Base-by-base conservation (phyloP, 1,140 invertebrate genomes). In the Akabosia matsudoensis region DNA sequence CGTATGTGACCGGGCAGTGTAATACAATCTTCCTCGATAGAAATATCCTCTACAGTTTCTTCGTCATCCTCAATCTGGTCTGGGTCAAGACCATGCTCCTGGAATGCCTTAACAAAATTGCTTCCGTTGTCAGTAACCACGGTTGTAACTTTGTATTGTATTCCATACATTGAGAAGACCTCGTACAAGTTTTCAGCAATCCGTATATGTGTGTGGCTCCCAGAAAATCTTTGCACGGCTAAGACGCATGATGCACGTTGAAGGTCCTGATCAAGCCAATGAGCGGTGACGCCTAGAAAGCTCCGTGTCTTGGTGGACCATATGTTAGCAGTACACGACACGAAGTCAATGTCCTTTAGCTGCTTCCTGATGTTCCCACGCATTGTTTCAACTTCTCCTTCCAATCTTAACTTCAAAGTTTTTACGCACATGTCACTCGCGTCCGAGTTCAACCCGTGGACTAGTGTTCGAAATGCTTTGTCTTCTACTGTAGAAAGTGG, bases 101-200 rank as follows among this genome's bases (percentile, higher is more conserved):
- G 2, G 14, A 73, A 73, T 45, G 71, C 71, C 24, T 73, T 73
- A 13, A 73, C 33, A 73, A 73, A 73, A 73, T 73, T 73, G 10
- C 3, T n/a, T 7, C 71, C 71, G 24, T 73, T 73, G 37, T 73
- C 71, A 18, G 71, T 73, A 7, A 45, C 24, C 10, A 70, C 33
- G 10, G 13, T 3, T 16, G 18, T 10, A 73, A 34, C 30, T n/a
- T 73, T 73, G 33, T 45, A 24, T 13, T 24, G 22, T 10, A 73
- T 10, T 45, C 30, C 26, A 24, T 45, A 73, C 13, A 2, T 10
- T 1, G 22, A 7, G 16, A 45, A 28, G 28, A 73, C 24, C 45
- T 45, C 33, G 2, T 13, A 1, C 18, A 73, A 26, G 2, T 13
- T 45, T 1, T 45, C 30, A 26, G 33, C 33, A 13, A 73, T 73